These are phyloP conservation scores for Macaria notata DNA, from an alignment of 2,888 invertebrate species.

Conservation along the genomic window DNA sequence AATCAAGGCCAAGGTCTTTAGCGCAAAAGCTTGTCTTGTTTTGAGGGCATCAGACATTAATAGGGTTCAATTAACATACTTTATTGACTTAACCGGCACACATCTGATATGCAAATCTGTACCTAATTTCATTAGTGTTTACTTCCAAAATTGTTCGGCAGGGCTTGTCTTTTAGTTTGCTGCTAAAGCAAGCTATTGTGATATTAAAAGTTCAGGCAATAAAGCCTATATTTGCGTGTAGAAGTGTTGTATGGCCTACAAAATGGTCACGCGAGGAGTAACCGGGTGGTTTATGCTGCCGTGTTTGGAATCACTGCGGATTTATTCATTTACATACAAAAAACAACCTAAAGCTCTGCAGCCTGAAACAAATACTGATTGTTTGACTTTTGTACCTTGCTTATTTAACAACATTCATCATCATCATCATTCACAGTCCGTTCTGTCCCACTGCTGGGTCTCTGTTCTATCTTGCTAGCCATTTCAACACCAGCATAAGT, in stretches of 20 bases:
- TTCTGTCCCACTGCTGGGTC: too few species aligned
- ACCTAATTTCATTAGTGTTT: background rate
- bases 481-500: too few species aligned
- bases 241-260: conserved; percentile 20
- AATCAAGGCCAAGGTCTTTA: conserved; percentile 17
- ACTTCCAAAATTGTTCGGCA: background rate
- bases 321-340: conserved; percentile 18
- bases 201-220: conserved; percentile 8
- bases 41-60: conserved; percentile 9
- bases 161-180: background rate
- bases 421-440: too few species aligned
- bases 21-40: conserved; percentile 9
- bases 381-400: too few species aligned
- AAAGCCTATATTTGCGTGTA: conserved; percentile 8
- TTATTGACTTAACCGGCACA: background rate
- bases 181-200: conserved; percentile 14
- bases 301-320: conserved; percentile 23
- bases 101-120: conserved; percentile 3
- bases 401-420: too few species aligned
- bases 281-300: conserved; percentile 30
- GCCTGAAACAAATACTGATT: background rate
- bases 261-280: conserved; percentile 29
- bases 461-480: too few species aligned
- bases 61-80: conserved; percentile 16
- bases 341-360: conserved; percentile 10